phyloP scores from a whole-genome alignment of 2,888 invertebrate genomes.

The Patella depressa region DNA sequence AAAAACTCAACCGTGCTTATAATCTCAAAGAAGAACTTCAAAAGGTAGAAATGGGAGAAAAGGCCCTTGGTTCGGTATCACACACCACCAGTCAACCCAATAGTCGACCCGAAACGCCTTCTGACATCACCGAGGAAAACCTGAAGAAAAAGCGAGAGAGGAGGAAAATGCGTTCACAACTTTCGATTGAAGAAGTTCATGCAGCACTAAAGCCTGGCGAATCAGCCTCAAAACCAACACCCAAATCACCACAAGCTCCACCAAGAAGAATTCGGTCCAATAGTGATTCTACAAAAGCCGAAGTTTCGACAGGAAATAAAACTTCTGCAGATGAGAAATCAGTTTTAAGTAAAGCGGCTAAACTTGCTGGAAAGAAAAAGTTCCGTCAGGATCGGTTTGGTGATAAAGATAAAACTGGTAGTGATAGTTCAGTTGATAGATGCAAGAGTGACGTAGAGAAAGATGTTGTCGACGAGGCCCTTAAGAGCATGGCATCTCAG shows the following conservation, averaged over 20 bases:
- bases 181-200: slow-evolving; percentile 59
- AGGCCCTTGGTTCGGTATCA: not conserved
- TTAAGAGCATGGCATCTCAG: slow-evolving; percentile 49
- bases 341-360: slow-evolving; percentile 50
- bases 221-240: slow-evolving; percentile 11
- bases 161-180: slow-evolving; percentile 53
- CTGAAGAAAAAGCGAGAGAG: slow-evolving; percentile 53
- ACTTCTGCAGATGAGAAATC: slow-evolving; percentile 9
- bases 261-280: slow-evolving; percentile 25
- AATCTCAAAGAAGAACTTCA: slow-evolving; percentile 29
- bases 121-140: slow-evolving; percentile 41
- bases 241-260: slow-evolving; percentile 25
- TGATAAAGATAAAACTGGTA: slow-evolving; percentile 47
- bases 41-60: not conserved
- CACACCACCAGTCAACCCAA: not conserved
- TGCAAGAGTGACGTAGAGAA: slow-evolving; percentile 62
- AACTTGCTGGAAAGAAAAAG: slow-evolving; percentile 58
- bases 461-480: slow-evolving; percentile 57
- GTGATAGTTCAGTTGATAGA: slow-evolving; percentile 44
- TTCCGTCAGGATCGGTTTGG: slow-evolving; percentile 61
- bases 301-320: not conserved
- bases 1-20: slow-evolving; percentile 23
- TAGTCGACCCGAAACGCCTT: not conserved
- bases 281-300: slow-evolving; percentile 17
- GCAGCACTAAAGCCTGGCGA: slow-evolving; percentile 47